Conservation (phyloP, 2,888 invertebrate genomes). For the Epinotia bilunana region DNA sequence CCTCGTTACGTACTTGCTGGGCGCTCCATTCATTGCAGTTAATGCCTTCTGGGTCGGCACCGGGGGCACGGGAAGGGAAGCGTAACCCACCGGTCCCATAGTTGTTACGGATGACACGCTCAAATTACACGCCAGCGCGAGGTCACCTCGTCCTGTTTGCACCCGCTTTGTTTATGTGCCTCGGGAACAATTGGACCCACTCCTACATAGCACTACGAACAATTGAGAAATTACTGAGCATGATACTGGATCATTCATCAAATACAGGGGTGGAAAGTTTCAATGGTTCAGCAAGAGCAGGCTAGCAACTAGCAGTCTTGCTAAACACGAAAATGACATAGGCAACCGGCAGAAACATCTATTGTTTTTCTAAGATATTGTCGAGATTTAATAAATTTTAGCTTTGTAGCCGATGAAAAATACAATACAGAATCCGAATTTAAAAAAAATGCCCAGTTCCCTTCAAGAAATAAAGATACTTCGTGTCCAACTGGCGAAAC, state of each 20-base stretch:
- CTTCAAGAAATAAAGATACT: too few relatives aligned
- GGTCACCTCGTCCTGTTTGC: slow-evolving; percentile 33
- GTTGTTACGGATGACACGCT: slow-evolving; percentile 39
- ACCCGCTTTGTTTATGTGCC: slow-evolving; percentile 10
- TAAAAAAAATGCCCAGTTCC: too few relatives aligned
- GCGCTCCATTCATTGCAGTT: slow-evolving; percentile 55
- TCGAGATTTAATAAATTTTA: too few relatives aligned
- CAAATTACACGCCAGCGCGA: slow-evolving; percentile 23
- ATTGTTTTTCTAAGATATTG: too few relatives aligned
- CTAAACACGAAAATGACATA: neutral
- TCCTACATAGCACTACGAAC: neutral
- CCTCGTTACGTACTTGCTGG: slow-evolving; percentile 53
- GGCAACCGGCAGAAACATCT: too few relatives aligned
- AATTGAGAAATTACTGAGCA: neutral
- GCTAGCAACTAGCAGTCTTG: too few relatives aligned
- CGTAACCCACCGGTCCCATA: slow-evolving; percentile 43
- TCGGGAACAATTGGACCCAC: slow-evolving; percentile 7
- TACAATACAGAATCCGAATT: too few relatives aligned
- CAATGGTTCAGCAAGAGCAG: too few relatives aligned
- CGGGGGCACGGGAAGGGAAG: slow-evolving; percentile 43
- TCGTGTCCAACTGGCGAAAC: too few relatives aligned
- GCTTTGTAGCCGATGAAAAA: too few relatives aligned
- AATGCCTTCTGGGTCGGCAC: slow-evolving; percentile 44
- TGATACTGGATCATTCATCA: neutral
- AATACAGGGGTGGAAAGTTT: neutral